Base-by-base conservation (phyloP, 2,797 vertebrate genomes). In the Knipowitschia caucasica region DNA sequence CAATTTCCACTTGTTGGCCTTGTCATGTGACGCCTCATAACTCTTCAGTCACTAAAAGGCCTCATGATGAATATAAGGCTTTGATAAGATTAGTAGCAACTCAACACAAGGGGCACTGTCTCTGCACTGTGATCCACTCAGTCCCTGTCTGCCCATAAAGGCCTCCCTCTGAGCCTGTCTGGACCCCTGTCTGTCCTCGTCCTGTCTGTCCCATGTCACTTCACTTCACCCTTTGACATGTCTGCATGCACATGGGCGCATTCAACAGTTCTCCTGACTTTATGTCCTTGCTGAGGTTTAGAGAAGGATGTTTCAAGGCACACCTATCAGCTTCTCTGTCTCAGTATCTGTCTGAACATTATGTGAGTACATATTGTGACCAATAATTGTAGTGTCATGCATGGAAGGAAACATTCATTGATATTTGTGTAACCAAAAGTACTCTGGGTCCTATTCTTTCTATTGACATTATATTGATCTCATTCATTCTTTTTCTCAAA, bases 31-130 rank as follows among this genome's bases (percentile, higher is more conserved):
- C 34, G 53, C 44, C 20, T 81, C 58, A 58, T 10, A 18, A 18
- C 15, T 81, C 26, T 67, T 50, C 69, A 68, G 73, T 50, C 58
- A 64, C 7, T 64, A 69, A 76, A 53, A 59, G 66, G 65, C 67
- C 60, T 64, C 65, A 59, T 80, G 72, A 85, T 75, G 81, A 86
- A 84, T 67, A 69, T 59, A 59, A 47, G 59, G 43, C 50, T 26
- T 21, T 70, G 85, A 86, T 86, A 82, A 84, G 80, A 86, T 81
- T 78, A 86, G 42, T 27, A 26, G 18, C 27, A 49, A 35, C 53
- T 64, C 70, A 62, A 75, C 65, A 73, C 57, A 77, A 5, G 35
- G 30, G 62, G 42, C 60, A 66, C 68, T 38, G 59, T 75, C 54
- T 70, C 9, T 70, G 15, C 17, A 30, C 54, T 57, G 50, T 71